These are phyloP conservation scores for Cylindroiulus punctatus DNA, from an alignment of 2,888 invertebrate species.

Conservation along the genomic window DNA sequence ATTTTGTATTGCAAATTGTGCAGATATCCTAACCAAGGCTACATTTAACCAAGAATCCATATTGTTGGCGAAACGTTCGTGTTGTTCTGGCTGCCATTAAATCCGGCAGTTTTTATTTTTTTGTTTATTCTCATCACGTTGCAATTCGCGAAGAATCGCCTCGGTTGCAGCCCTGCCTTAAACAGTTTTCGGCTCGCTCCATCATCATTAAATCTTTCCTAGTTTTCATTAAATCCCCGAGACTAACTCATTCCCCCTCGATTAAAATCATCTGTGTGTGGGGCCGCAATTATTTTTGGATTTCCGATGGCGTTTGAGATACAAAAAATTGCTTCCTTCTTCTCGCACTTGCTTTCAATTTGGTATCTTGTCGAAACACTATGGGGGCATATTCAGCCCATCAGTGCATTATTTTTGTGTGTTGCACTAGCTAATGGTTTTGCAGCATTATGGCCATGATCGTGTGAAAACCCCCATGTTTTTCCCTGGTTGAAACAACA, in stretches of 20 bases:
- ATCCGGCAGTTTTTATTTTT: not conserved
- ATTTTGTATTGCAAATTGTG: no score
- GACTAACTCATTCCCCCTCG: constrained; percentile 14
- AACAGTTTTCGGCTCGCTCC: not conserved
- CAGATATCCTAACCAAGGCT: no score
- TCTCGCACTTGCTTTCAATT: not conserved
- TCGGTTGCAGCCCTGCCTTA: not conserved
- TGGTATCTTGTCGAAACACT: not conserved
- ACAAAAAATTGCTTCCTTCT: not conserved
- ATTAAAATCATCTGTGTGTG: constrained; percentile 10
- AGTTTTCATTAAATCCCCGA: constrained; percentile 4
- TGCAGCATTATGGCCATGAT: not conserved
- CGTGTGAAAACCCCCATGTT: not conserved
- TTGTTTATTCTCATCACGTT: not conserved
- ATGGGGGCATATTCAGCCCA: not conserved
- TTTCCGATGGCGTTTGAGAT: constrained; percentile 5
- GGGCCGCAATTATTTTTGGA: constrained; percentile 2
- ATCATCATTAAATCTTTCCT: constrained; percentile 33
- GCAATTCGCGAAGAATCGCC: not conserved
- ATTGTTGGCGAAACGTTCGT: not conserved
- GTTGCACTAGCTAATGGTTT: not conserved
- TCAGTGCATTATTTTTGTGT: not conserved
- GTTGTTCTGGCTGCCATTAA: not conserved
- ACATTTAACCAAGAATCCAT: not conserved
- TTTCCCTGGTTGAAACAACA: not conserved